These are phyloP conservation scores for Aphidius ervi DNA, from an alignment of 1,140 invertebrate species.

Conservation along the genomic window DNA sequence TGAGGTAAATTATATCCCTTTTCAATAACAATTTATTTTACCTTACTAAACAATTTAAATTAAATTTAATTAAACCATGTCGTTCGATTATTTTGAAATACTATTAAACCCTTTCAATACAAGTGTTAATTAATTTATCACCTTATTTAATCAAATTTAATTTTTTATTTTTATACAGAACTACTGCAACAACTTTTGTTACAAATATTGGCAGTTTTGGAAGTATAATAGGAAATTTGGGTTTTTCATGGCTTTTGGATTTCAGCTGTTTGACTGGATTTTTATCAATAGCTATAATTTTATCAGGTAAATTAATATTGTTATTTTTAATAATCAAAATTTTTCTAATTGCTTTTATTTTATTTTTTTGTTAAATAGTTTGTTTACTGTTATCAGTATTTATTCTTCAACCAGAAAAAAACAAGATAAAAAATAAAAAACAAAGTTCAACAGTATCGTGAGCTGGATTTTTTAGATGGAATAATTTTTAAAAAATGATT, in stretches of 20 bases:
- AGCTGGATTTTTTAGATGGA: no score
- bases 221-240: constrained; percentile 40
- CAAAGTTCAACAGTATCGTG: no score
- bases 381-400: no score
- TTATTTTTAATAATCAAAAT: no score
- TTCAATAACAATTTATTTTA: not conserved
- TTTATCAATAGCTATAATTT: not conserved
- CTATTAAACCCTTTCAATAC: not conserved
- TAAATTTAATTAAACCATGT: not conserved
- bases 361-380: no score
- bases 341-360: no score
- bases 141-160: no score
- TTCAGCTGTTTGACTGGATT: constrained; percentile 36
- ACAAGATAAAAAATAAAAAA: no score
- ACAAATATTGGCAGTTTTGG: constrained; percentile 42
- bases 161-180: constrained; percentile 25
- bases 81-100: constrained; percentile 2
- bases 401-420: no score
- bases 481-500: no score
- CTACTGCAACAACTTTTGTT: constrained; percentile 35
- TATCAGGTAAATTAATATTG: no score
- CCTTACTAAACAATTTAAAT: not conserved
- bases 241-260: constrained; percentile 40
- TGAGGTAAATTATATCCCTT: constrained; percentile 39
- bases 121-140: no score